These are phyloP conservation scores for Staurois parvus DNA, from an alignment of 2,797 vertebrate genomes.

Conservation along the genomic window DNA sequence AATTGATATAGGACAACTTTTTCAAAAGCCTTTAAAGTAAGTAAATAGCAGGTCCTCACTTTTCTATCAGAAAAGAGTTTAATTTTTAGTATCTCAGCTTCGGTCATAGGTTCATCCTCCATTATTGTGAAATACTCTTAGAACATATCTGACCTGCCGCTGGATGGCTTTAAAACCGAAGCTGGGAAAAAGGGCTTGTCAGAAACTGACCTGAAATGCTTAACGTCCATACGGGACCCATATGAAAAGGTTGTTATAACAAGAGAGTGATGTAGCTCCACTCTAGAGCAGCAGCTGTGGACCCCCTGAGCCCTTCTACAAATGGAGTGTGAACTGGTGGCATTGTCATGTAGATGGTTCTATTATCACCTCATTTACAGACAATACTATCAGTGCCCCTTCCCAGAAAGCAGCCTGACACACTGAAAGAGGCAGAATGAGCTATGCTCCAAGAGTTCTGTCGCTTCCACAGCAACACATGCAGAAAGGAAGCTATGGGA, in stretches of 20 bases:
- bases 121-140: background rate
- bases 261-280: constrained; percentile 28
- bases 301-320: constrained; percentile 45
- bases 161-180: constrained; percentile 14
- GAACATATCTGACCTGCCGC: background rate
- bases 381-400: constrained; percentile 47
- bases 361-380: constrained; percentile 56
- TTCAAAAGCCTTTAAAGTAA: background rate
- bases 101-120: background rate
- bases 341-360: constrained; percentile 53
- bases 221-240: constrained; percentile 41
- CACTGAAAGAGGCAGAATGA: constrained; percentile 38
- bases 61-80: background rate
- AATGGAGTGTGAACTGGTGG: constrained; percentile 60
- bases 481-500: constrained; percentile 23
- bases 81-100: background rate
- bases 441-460: background rate
- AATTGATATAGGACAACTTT: too few relatives aligned
- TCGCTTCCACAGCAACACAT: constrained; percentile 34
- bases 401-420: constrained; percentile 39
- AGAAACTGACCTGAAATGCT: constrained; percentile 38
- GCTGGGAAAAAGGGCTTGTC: constrained; percentile 35
- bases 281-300: constrained; percentile 50
- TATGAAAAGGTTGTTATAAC: constrained; percentile 44
- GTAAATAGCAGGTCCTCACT: background rate